A percentile compares a stretch with the other conserved stretches of the same genome.
phyloP scores from a whole-genome alignment of 2,797 vertebrate genomes.

The Hybognathus amarus region DNA sequence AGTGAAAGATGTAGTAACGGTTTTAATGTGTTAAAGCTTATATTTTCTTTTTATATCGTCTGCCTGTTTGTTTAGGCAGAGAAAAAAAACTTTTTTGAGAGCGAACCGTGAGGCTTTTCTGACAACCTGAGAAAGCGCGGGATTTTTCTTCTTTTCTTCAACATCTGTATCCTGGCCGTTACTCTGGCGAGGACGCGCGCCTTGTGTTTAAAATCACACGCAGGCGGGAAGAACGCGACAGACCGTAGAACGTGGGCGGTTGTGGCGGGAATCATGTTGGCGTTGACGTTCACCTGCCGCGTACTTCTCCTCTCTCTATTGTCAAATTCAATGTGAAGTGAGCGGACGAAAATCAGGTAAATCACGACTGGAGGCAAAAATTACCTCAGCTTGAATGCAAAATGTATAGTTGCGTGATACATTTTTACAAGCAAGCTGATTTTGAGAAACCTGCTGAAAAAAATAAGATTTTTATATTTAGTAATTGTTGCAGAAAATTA shows the following conservation, averaged over 20 bases:
- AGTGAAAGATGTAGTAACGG: background rate
- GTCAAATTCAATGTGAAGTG: constrained; percentile 47
- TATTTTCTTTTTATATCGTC: background rate
- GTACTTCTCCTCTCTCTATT: constrained; percentile 62
- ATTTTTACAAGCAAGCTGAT: background rate
- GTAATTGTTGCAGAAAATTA: background rate
- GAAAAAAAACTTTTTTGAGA: no score
- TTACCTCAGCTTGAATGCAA: background rate
- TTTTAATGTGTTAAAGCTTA: background rate
- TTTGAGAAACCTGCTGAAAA: background rate
- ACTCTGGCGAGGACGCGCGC: constrained; percentile 7
- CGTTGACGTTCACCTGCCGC: constrained; percentile 62
- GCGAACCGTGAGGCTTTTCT: no score
- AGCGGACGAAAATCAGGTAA: constrained; percentile 63
- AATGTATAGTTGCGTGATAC: background rate
- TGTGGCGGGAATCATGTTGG: constrained; percentile 58
- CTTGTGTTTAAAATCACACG: constrained; percentile 1
- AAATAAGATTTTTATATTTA: background rate
- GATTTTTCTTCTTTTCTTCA: background rate
- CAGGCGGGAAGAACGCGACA: background rate
- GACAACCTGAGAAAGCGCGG: background rate
- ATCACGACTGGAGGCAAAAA: background rate
- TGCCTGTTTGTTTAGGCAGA: no score
- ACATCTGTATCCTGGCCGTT: constrained; percentile 28
- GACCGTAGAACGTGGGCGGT: constrained; percentile 38